A percentile compares a stretch with the other conserved stretches of the same genome.
Evolutionary conservation across 2,797 vertebrate genomes (phyloP).

Genomic region (Acanthurus tractus): DNA sequence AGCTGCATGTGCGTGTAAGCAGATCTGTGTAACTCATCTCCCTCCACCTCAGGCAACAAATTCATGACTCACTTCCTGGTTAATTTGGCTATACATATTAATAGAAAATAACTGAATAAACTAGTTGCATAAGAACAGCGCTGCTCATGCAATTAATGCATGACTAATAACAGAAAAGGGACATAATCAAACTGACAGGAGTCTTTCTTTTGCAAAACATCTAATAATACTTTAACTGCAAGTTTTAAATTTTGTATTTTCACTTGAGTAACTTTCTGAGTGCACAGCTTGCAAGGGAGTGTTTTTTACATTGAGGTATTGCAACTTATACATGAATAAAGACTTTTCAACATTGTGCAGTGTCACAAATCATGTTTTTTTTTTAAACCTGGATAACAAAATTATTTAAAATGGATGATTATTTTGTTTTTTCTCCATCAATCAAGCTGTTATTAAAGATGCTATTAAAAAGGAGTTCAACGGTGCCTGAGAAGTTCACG

Average conservation of each 20-base stretch:
- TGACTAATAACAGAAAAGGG: neutral
- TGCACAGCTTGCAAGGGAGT: neutral
- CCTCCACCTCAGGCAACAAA: too few species aligned
- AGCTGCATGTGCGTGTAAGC: too few species aligned
- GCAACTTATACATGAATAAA: neutral
- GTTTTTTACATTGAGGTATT: neutral
- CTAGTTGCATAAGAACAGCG: too few species aligned
- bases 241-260: too few species aligned
- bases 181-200: too few species aligned
- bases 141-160: neutral
- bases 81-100: too few species aligned
- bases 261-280: neutral
- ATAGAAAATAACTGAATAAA: too few species aligned
- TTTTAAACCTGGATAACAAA: too few species aligned
- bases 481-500: constrained; percentile 26
- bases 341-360: neutral
- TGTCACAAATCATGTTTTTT: neutral
- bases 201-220: too few species aligned
- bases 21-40: too few species aligned
- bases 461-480: constrained; percentile 14
- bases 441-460: constrained; percentile 5
- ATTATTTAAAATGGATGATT: neutral
- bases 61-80: too few species aligned
- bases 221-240: too few species aligned
- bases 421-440: constrained; percentile 11